Base-by-base conservation (phyloP, 2,888 invertebrate genomes). In the Synanthedon vespiformis region DNA sequence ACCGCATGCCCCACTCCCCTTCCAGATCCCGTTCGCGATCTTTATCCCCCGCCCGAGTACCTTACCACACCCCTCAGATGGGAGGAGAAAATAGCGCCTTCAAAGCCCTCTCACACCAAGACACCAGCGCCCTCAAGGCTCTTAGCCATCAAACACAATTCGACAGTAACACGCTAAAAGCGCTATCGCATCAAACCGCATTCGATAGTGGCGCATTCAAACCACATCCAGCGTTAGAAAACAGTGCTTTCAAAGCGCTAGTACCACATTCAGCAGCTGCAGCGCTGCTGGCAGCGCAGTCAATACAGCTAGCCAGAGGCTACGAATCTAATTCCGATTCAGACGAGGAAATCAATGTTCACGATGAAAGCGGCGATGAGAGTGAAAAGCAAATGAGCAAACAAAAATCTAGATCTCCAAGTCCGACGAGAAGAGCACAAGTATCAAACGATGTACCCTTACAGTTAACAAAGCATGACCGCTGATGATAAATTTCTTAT, bases 61-160 rank as follows among this genome's bases (percentile, higher is more conserved):
- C 90, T 60, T 88, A 89, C 76, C 88, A 86, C 75, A 78, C 88
- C 63, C 88, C 88, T 58, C 89, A 89, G 70, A 95, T 95, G 94
- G 95, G 95, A 80, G 95, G 95, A 86, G 95, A 95, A 88, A 93
- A 95, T 89, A 95, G 94, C 80, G 95, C 95, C 13, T 95, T 95
- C 80, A 93, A 93, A 61, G 92, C 94, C 18, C 89, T 94, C 60
- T 90, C 92, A 52, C 90, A 92, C 58, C 90, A 89, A 59, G 89
- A 92, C 53, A 86, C 91, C 51, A 78, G 75, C 65, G 89, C 90
- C 54, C 85, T 91, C 58, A 89, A 89, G 58, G 88, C 89, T 53
- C 74, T 87, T 68, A 91, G 92, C 40, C 90, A 92, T 57, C 84
- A 80, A 59, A 70, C 77, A 52, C 83, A 81, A 54, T 89, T 89